Base-by-base conservation (phyloP, 2,797 vertebrate species). In the Remorina albescens region DNA sequence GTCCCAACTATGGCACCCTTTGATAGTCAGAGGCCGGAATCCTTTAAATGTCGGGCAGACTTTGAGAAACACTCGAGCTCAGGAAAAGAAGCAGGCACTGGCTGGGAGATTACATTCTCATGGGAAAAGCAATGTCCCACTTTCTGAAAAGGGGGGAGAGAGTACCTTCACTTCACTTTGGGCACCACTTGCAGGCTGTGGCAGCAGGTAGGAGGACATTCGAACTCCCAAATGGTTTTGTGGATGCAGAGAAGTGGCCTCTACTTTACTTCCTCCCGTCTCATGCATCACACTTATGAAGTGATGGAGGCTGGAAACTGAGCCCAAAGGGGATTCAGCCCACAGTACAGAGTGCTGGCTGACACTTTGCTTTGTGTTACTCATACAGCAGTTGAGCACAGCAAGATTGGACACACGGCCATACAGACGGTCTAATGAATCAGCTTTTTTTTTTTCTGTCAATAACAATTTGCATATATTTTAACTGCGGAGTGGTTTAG, bases 31-130 rank as follows among this genome's bases (percentile, higher is more conserved):
- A 88, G 70, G 76, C 82, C 86, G 81, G 84, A 89, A 89, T 91
- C 85, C 84, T 87, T 89, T 91, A 88, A 91, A 87, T 85, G 83
- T 89, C 41, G 18, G 77, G 66, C 69, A 78, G 80, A 83, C 81
- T 90, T 67, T 81, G 84, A 92, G 81, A 88, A 85, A 88, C 87
- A 76, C 84, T 76, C 34, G 71, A 79, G 88, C 88, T 89, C 83
- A 86, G 81, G 72, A 80, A 83, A 78, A 76, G 71, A 87, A 77
- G 81, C 74, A 63, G 67, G 18, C 70, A 60, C 80, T 90, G 78
- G 70, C 85, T 81, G 81, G 55, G 82, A 89, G 86, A 80, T 87
- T 82, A 80, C 63, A 63, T 80, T 82, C 90, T 88, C 86, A 28
- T 36, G 88, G 86, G 89, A 84, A 72, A 81, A 80, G 64, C 83